Evolutionary conservation across 2,797 vertebrate species (phyloP).

Genomic region (Hapalemur alaotrensis): DNA sequence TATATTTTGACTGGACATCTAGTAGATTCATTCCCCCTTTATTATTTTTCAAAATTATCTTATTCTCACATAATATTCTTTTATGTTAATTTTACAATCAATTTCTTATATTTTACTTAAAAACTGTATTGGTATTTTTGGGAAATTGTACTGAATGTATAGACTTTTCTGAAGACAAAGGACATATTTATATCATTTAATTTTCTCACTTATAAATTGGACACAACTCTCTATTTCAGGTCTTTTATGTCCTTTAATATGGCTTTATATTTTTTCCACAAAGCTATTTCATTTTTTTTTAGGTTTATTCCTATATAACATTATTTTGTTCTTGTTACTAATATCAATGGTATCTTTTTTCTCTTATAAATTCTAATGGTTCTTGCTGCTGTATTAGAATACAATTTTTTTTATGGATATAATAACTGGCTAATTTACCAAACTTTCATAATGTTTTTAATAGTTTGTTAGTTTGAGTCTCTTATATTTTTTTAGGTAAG

Average conservation of each 20-base stretch:
- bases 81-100: not conserved
- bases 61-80: not conserved
- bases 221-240: not conserved
- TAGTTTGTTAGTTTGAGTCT: not conserved
- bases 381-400: not conserved
- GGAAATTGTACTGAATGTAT: not conserved
- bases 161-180: constrained; percentile 14
- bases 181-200: not conserved
- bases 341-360: not conserved
- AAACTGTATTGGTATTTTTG: not conserved
- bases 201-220: not conserved
- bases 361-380: not conserved
- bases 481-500: not conserved
- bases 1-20: not conserved
- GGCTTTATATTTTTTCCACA: not conserved
- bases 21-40: not conserved
- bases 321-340: not conserved
- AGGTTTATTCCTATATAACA: not conserved
- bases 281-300: not conserved
- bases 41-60: not conserved
- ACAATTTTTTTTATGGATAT: not conserved
- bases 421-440: not conserved
- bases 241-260: not conserved
- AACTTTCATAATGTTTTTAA: not conserved
- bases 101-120: constrained; percentile 19